A percentile compares a stretch with the other conserved stretches of the same genome.
Evolutionary conservation across 1,140 invertebrate genomes (phyloP).

Genomic region (Scylla paramamosain): DNA sequence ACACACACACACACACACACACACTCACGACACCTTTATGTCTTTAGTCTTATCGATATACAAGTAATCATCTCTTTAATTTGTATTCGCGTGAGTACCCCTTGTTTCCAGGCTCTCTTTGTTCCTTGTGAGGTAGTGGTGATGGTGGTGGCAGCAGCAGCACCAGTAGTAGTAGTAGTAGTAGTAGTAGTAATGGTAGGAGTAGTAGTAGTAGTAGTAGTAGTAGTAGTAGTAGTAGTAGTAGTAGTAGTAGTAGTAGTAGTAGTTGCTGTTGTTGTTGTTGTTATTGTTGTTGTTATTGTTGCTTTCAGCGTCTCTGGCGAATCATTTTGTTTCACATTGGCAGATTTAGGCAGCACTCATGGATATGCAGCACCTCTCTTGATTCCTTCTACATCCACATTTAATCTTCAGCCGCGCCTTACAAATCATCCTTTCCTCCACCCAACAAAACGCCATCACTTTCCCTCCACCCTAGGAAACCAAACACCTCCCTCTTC

Average conservation of each 20-base stretch:
- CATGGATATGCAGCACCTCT: not conserved
- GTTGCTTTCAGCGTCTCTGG: too few species aligned
- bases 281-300: not conserved
- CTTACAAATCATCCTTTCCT: too few species aligned
- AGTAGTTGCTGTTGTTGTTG: not conserved
- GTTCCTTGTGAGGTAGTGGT: not conserved
- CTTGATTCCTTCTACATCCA: not conserved
- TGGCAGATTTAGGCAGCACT: not conserved
- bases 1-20: too few species aligned
- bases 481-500: too few species aligned
- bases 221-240: conserved; percentile 16
- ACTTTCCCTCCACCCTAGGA: too few species aligned
- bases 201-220: not conserved
- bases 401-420: too few species aligned
- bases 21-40: too few species aligned
- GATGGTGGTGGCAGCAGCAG: not conserved
- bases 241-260: not conserved
- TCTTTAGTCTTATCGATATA: too few species aligned
- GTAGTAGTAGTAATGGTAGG: not conserved
- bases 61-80: too few species aligned
- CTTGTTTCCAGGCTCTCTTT: not conserved
- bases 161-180: not conserved
- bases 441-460: too few species aligned
- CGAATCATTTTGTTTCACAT: not conserved
- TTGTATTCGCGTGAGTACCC: too few species aligned